A percentile compares a stretch with the other conserved stretches of the same genome.
These are phyloP conservation scores for Drosophila multiciliata DNA, from an alignment of 2,888 invertebrate species.

Conservation along the genomic window DNA sequence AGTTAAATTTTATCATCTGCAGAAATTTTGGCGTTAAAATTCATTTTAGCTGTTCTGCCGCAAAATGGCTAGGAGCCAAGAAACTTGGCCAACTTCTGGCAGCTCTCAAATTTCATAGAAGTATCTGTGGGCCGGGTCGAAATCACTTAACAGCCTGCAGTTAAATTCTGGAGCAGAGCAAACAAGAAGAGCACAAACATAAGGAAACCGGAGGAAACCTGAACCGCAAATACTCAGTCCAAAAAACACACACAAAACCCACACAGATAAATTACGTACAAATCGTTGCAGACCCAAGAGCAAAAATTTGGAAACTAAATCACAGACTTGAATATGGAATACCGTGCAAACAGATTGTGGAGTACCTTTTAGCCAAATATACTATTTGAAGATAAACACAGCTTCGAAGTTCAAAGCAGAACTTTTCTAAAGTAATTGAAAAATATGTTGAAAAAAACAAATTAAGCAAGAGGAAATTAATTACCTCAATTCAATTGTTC, in stretches of 20 bases:
- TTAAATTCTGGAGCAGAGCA: constrained; percentile 25
- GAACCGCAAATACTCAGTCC: constrained; percentile 31
- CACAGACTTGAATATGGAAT: neutral
- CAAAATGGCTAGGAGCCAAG: constrained; percentile 6
- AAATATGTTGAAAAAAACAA: neutral
- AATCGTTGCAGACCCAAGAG: neutral
- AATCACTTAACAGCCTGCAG: constrained; percentile 57
- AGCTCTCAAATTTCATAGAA: constrained; percentile 50
- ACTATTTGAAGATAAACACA: neutral
- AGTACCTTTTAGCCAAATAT: neutral
- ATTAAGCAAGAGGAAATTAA: neutral
- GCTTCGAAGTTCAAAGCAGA: neutral
- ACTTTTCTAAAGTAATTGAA: neutral
- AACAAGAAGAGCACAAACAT: constrained; percentile 28
- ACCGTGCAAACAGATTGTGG: constrained; percentile 8
- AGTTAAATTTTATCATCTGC: constrained; percentile 24
- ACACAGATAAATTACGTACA: constrained; percentile 10
- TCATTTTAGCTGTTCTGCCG: constrained; percentile 22
- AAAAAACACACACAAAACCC: constrained; percentile 1
- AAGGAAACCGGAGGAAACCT: constrained; percentile 15
- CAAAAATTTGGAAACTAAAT: neutral
- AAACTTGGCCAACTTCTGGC: constrained; percentile 49
- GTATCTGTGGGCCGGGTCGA: constrained; percentile 12
- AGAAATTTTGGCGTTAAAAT: constrained; percentile 7
- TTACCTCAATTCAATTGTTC: neutral